Conservation (phyloP, 1,140 invertebrate genomes). For the Drosophila nigrodunni region DNA sequence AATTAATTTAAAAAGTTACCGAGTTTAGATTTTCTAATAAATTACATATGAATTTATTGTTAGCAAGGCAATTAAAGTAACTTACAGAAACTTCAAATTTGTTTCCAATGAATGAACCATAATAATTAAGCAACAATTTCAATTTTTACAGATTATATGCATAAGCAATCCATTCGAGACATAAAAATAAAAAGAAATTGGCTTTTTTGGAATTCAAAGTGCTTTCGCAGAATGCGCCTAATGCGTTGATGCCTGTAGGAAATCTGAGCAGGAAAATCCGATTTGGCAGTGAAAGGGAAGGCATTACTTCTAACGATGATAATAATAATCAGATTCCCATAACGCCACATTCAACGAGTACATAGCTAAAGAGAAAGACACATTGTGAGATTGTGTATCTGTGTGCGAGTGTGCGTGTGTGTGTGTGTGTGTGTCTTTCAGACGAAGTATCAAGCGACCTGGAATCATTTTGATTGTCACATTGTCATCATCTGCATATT, state of each 20-base stretch:
- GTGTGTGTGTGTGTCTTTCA: not conserved
- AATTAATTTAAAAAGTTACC: too few species aligned
- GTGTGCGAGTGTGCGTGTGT: too few species aligned
- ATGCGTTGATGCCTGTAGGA: slow-evolving; percentile 62
- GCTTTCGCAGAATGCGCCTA: slow-evolving; percentile 39
- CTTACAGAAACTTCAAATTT: not conserved
- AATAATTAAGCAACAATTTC: not conserved
- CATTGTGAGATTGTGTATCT: not conserved
- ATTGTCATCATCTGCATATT: slow-evolving; percentile 82
- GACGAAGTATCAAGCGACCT: slow-evolving; percentile 57
- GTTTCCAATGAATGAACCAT: not conserved
- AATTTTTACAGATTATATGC: slow-evolving; percentile 22
- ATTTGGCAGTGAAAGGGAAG: slow-evolving; percentile 22
- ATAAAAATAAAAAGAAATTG: slow-evolving; percentile 72
- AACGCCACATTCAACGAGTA: slow-evolving; percentile 33
- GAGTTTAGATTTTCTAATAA: too few species aligned
- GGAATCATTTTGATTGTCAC: slow-evolving; percentile 81
- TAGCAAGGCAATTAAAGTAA: too few species aligned
- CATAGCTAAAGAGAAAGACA: not conserved
- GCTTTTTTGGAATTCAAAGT: slow-evolving; percentile 73
- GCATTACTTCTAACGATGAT: slow-evolving; percentile 56
- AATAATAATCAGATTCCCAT: slow-evolving; percentile 59
- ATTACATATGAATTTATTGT: too few species aligned
- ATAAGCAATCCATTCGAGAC: slow-evolving; percentile 50
- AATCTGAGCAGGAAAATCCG: slow-evolving; percentile 48